Conservation (phyloP, 2,797 vertebrate species). For the Sciurus carolinensis region DNA sequence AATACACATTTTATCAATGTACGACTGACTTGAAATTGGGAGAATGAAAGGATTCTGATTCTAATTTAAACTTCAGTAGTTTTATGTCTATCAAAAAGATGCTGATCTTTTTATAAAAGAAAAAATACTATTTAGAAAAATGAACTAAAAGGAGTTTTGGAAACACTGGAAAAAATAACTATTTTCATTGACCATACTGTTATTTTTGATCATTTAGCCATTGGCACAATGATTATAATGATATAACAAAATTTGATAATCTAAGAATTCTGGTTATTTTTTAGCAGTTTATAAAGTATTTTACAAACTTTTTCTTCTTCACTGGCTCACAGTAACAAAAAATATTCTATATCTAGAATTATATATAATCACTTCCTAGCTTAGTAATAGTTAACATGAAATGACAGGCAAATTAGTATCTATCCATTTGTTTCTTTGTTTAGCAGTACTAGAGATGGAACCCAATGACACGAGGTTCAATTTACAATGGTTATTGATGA, state of each 20-base stretch:
- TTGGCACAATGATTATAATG: slow-evolving; percentile 22
- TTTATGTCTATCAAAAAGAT: not conserved
- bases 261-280: slow-evolving; percentile 21
- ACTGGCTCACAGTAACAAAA: not conserved
- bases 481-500: no score
- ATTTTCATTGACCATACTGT: not conserved
- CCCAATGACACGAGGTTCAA: no score
- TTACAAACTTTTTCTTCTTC: not conserved
- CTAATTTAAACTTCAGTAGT: not conserved
- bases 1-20: not conserved
- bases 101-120: not conserved
- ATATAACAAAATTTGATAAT: not conserved
- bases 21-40: not conserved
- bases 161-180: not conserved
- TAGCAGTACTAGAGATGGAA: no score
- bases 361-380: not conserved
- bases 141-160: not conserved
- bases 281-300: not conserved
- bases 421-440: no score
- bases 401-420: not conserved
- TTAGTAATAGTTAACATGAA: slow-evolving; percentile 23
- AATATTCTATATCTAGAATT: not conserved
- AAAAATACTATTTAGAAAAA: not conserved
- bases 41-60: slow-evolving; percentile 29
- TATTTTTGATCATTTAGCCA: slow-evolving; percentile 5